Conservation (phyloP, 2,113 vertebrate genomes). For the Sinocyclocheilus anophthalmus region DNA sequence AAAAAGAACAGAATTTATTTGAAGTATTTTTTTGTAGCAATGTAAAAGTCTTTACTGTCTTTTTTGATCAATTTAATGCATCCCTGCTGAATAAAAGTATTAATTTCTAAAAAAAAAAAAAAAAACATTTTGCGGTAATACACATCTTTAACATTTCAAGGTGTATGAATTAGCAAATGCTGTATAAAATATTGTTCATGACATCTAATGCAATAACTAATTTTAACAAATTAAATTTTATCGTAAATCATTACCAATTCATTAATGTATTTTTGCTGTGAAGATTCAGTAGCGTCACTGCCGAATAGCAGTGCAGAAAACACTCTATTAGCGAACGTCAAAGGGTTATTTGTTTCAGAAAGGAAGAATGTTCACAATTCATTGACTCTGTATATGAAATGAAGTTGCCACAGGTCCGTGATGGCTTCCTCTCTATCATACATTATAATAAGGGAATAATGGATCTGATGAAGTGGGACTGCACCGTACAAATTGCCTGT, state of each 20-base stretch:
- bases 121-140: too few species aligned
- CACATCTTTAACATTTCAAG: too few species aligned
- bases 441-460: slow-evolving; percentile 24
- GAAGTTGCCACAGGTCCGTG: background rate
- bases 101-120: too few species aligned
- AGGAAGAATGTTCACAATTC: background rate
- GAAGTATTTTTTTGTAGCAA: too few species aligned
- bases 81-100: too few species aligned
- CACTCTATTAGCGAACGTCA: background rate
- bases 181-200: too few species aligned
- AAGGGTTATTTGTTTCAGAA: background rate
- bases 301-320: background rate
- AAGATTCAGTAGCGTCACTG: background rate
- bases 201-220: too few species aligned
- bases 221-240: background rate
- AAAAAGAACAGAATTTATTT: background rate
- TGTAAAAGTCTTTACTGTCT: too few species aligned
- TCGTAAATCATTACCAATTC: background rate
- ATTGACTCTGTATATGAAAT: background rate
- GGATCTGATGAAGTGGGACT: background rate
- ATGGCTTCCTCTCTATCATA: slow-evolving; percentile 11
- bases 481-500: background rate
- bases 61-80: too few species aligned
- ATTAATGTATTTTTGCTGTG: background rate
- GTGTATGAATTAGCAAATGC: too few species aligned